Conservation (phyloP, 2,113 vertebrate genomes). For the Strigops habroptila region DNA sequence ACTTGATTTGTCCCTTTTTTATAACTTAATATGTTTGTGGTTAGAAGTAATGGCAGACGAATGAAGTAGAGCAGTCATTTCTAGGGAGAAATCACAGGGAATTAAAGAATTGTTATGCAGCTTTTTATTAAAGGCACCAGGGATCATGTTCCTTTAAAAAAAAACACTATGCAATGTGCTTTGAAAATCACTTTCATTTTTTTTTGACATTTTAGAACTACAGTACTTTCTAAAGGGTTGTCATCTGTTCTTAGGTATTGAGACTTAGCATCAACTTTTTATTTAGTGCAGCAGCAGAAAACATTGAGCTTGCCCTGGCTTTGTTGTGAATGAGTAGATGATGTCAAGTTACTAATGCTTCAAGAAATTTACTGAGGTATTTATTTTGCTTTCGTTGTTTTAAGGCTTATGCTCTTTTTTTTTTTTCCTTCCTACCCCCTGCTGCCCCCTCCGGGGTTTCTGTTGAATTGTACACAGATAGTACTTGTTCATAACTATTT, state of each 20-base stretch:
- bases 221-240: background rate
- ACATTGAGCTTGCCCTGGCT: background rate
- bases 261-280: constrained; percentile 21
- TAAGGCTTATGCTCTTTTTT: background rate
- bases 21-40: constrained; percentile 11
- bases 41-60: constrained; percentile 15
- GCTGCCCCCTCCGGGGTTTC: background rate
- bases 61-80: constrained; percentile 9
- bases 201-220: constrained; percentile 21
- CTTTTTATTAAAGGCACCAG: constrained; percentile 56
- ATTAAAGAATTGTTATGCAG: constrained; percentile 45
- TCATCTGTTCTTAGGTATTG: constrained; percentile 33
- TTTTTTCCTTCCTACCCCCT: background rate
- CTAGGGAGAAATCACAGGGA: constrained; percentile 58
- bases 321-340: constrained; percentile 7
- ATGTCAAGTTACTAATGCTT: constrained; percentile 47
- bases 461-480: background rate
- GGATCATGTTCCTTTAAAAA: constrained; percentile 41
- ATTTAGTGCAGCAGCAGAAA: constrained; percentile 22
- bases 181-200: constrained; percentile 51
- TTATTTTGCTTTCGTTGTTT: constrained; percentile 41
- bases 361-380: constrained; percentile 21
- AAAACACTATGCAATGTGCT: background rate
- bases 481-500: background rate
- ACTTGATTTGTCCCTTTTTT: background rate